These are phyloP conservation scores for Caenorhabditis tropicalis DNA, from an alignment of 1,140 invertebrate genomes.

Conservation along the genomic window DNA sequence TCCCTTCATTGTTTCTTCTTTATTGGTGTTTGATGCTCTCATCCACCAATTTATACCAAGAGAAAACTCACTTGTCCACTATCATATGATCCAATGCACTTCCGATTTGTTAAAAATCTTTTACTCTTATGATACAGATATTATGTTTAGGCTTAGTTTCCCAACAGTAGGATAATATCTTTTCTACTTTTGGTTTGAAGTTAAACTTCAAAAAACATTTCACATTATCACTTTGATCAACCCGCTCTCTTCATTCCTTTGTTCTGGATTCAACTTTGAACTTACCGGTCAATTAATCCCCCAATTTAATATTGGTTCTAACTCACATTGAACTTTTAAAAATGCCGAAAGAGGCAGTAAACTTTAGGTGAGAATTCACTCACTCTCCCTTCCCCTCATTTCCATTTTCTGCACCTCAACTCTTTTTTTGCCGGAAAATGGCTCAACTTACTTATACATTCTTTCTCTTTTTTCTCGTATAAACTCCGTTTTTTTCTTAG, in stretches of 20 bases:
- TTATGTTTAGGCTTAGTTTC: background rate
- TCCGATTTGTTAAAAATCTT: background rate
- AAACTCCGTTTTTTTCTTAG: too few relatives aligned
- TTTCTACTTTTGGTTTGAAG: too few relatives aligned
- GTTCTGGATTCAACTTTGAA: too few relatives aligned
- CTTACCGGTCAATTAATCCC: too few relatives aligned
- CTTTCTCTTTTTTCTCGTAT: background rate
- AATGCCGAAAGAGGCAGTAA: background rate
- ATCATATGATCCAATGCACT: slow-evolving; percentile 4
- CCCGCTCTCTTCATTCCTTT: too few relatives aligned
- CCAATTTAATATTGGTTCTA: too few relatives aligned
- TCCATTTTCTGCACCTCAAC: background rate
- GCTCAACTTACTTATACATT: background rate
- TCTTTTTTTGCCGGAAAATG: background rate
- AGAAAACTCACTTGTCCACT: background rate
- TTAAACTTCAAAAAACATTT: background rate
- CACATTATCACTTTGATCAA: background rate
- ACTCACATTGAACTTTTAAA: background rate
- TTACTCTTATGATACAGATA: background rate
- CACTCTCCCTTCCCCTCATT: background rate
- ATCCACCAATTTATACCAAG: slow-evolving; percentile 1
- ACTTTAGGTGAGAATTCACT: background rate
- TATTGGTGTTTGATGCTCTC: slow-evolving; percentile 43
- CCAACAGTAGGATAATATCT: too few relatives aligned
- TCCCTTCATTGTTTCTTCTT: slow-evolving; percentile 10